These are phyloP conservation scores for Cinara cedri DNA, from an alignment of 2,888 invertebrate genomes.

Conservation along the genomic window DNA sequence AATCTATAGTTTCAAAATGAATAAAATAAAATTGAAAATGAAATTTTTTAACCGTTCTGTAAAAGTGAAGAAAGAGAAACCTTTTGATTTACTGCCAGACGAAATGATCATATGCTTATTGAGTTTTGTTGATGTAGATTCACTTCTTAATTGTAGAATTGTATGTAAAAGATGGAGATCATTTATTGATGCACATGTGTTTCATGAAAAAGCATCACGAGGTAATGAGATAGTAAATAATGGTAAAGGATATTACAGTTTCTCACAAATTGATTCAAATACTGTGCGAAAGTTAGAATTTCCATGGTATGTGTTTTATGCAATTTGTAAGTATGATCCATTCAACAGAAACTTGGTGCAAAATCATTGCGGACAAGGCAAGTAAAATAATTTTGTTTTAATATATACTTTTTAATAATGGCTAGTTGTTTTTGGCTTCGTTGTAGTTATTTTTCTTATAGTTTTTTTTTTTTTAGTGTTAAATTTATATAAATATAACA, in stretches of 20 bases:
- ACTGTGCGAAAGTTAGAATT: slow-evolving; percentile 39
- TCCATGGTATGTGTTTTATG: slow-evolving; percentile 56
- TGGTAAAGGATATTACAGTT: slow-evolving; percentile 22
- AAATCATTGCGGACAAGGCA: slow-evolving; percentile 58
- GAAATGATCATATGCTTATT: slow-evolving; percentile 47
- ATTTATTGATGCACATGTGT: slow-evolving; percentile 38
- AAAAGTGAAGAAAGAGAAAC: too few species aligned
- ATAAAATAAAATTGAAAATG: too few species aligned
- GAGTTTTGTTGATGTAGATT: slow-evolving; percentile 26
- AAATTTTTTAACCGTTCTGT: too few species aligned
- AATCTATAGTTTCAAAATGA: too few species aligned
- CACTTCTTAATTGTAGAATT: slow-evolving; percentile 40
- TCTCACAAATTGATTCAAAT: slow-evolving; percentile 24
- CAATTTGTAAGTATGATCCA: slow-evolving; percentile 56
- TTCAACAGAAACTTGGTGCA: slow-evolving; percentile 57
- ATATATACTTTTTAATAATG: not conserved
- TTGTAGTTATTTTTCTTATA: too few species aligned
- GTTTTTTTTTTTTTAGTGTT: too few species aligned
- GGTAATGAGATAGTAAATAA: slow-evolving; percentile 49
- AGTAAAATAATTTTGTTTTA: slow-evolving; percentile 16
- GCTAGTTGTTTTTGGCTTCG: not conserved
- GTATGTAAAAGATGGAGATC: slow-evolving; percentile 55
- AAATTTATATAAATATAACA: too few species aligned
- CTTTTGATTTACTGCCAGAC: slow-evolving; percentile 35
- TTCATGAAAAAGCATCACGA: slow-evolving; percentile 46